These are phyloP conservation scores for Physella acuta DNA, from an alignment of 1,140 invertebrate species.

Conservation along the genomic window DNA sequence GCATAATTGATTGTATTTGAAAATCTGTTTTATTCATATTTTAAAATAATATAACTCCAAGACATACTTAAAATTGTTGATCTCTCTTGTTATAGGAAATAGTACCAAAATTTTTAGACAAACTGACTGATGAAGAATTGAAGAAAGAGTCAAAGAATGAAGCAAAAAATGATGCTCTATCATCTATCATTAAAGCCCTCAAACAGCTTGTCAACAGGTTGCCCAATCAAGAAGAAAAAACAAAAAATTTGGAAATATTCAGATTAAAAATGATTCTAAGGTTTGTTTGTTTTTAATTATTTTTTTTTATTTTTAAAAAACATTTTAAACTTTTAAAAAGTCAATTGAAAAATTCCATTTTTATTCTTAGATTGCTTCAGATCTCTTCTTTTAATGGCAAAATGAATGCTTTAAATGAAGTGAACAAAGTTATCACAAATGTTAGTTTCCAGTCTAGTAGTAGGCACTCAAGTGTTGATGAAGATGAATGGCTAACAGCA, in stretches of 20 bases:
- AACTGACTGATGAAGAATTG: slow-evolving; percentile 93
- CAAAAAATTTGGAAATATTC: slow-evolving; percentile 90
- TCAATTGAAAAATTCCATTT: too few relatives aligned
- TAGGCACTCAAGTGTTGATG: slow-evolving; percentile 65
- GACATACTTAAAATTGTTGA: too few relatives aligned
- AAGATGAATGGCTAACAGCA: slow-evolving; percentile 92
- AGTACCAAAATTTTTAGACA: slow-evolving; percentile 86
- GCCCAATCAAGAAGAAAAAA: slow-evolving; percentile 78
- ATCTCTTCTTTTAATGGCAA: slow-evolving; percentile 98
- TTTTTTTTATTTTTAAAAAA: too few relatives aligned
- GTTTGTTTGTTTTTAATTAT: too few relatives aligned
- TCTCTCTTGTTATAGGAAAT: slow-evolving; percentile 85
- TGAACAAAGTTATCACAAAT: slow-evolving; percentile 93
- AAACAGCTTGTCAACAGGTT: slow-evolving; percentile 83
- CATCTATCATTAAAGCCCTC: slow-evolving; percentile 66
- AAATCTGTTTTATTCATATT: too few relatives aligned
- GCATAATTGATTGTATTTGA: background rate
- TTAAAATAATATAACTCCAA: too few relatives aligned
- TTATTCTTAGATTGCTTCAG: slow-evolving; percentile 77
- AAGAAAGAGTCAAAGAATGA: slow-evolving; percentile 87
- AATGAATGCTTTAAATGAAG: slow-evolving; percentile 98
- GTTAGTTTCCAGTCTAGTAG: slow-evolving; percentile 82
- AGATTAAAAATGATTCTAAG: slow-evolving; percentile 92
- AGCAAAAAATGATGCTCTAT: slow-evolving; percentile 74
- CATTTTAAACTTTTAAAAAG: too few relatives aligned